Evolutionary conservation across 2,888 invertebrate species (phyloP).

Genomic region (Thelaira solivaga): DNA sequence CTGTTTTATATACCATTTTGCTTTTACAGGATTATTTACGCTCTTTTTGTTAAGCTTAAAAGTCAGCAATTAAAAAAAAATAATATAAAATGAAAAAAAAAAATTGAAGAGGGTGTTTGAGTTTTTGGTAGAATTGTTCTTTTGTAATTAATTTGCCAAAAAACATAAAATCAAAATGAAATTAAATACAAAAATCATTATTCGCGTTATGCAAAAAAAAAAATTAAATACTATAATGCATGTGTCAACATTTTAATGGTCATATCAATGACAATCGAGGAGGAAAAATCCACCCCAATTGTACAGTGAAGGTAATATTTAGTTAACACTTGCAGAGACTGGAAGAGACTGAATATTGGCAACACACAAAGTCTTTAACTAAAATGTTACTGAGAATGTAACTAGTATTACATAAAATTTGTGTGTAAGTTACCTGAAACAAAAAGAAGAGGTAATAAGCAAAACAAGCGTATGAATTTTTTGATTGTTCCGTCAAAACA

Average conservation of each 20-base stretch:
- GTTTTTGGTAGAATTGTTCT: conserved; percentile 21
- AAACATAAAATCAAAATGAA: neutral
- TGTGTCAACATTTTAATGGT: conserved; percentile 32
- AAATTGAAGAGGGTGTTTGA: neutral
- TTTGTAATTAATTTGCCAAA: conserved; percentile 39
- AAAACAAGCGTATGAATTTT: no score
- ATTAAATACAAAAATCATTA: conserved; percentile 12
- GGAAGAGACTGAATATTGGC: no score
- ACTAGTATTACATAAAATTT: no score
- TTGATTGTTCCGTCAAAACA: no score
- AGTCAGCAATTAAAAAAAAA: conserved; percentile 22
- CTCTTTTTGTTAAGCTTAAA: conserved; percentile 53
- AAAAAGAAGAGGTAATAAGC: no score
- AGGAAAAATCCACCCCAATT: conserved; percentile 15
- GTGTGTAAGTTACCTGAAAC: no score
- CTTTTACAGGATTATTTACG: conserved; percentile 47
- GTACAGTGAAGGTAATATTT: conserved; percentile 8
- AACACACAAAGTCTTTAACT: no score
- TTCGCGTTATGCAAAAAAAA: neutral
- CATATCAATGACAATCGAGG: neutral
- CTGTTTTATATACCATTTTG: conserved; percentile 1
- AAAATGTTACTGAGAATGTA: no score
- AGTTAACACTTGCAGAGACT: no score
- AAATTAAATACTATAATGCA: conserved; percentile 27
- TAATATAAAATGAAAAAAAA: neutral